These are phyloP conservation scores for Embiotoca jacksoni DNA, from an alignment of 2,113 vertebrate genomes.

Conservation along the genomic window DNA sequence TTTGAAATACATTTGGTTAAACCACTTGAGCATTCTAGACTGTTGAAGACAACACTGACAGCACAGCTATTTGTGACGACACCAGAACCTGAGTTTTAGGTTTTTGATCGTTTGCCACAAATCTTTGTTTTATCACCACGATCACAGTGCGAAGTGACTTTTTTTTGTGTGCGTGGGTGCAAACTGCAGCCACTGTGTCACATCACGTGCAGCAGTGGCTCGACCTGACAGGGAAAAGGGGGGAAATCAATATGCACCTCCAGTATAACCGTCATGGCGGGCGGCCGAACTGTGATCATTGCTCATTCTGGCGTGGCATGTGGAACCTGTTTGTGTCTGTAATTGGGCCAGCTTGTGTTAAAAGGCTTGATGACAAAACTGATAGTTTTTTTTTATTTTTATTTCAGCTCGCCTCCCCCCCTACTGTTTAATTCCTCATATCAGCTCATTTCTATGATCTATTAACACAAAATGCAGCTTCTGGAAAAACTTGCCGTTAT, in stretches of 20 bases:
- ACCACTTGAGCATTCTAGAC: no score
- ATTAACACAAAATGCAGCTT: slow-evolving; percentile 30
- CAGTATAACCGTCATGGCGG: slow-evolving; percentile 21
- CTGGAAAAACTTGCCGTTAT: slow-evolving; percentile 11
- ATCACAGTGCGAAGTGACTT: slow-evolving; percentile 4
- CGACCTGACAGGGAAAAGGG: slow-evolving; percentile 23
- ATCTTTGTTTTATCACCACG: not conserved
- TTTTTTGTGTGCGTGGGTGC: not conserved
- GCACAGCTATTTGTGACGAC: no score
- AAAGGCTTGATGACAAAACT: slow-evolving; percentile 42
- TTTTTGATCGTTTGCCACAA: no score
- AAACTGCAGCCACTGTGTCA: slow-evolving; percentile 9
- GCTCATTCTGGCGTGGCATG: slow-evolving; percentile 40
- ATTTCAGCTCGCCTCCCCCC: slow-evolving; percentile 22
- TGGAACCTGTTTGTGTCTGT: slow-evolving; percentile 49
- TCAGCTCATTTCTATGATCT: slow-evolving; percentile 35
- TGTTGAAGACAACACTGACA: no score
- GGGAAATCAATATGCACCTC: slow-evolving; percentile 51
- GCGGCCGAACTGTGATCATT: slow-evolving; percentile 59
- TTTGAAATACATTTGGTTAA: no score
- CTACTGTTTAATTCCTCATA: slow-evolving; percentile 45
- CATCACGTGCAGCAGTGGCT: slow-evolving; percentile 28
- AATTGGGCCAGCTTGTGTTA: slow-evolving; percentile 38
- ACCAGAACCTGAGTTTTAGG: no score
- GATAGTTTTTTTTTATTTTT: slow-evolving; percentile 3